Evolutionary conservation across 1,140 invertebrate genomes (phyloP), one percentile per base, ranked within the genome.

Genomic region (Penaeus vannamei): DNA sequence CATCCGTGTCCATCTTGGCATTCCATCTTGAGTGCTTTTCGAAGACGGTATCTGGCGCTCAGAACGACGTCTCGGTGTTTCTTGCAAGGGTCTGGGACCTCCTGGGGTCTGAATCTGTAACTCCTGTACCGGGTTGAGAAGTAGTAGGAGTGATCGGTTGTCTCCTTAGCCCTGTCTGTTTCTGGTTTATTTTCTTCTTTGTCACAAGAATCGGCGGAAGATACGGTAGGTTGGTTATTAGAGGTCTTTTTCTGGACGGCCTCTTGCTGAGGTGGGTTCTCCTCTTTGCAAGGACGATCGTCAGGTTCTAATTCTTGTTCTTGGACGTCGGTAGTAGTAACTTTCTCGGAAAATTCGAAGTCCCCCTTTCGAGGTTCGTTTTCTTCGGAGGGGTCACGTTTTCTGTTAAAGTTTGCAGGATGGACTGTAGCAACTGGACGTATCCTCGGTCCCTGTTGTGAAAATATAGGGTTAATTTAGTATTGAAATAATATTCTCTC

Each of bases 401-500:
- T 84, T 62, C 46, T 84, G 62, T 69, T n/a, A 22, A 62, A 36
- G 32, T 1, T 66, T n/a, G 42, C n/a, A 12, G 85, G 85, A 14
- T 26, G 81, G 29, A 88, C 53, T 29, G 66, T 88, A 32, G 86
- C 86, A 53, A 88, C 81, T 88, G 86, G 86, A 20, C 81, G 80
- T 29, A n/a, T 53, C 81, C 84, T 88, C 2, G 36, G 66, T 22
- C 46, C 59, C 23, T 29, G 22, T 81, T 88, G 81, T 46, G 29
- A 64, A 23, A 1, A 23, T 19, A 46, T 53, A 23, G 2, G 59
- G 23, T 66, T 20, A 62, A 20, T 20, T 46, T 46, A 76, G 36
- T 29, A 32, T 72, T 46, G 72, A 2, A 69, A 4, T 14, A 76
- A 53, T 17, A 14, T 12, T 53, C 3, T 53, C 53, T 53, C 53